These are phyloP conservation scores for Tetrapedia diversipes DNA, from an alignment of 2,888 invertebrate species.

Conservation along the genomic window DNA sequence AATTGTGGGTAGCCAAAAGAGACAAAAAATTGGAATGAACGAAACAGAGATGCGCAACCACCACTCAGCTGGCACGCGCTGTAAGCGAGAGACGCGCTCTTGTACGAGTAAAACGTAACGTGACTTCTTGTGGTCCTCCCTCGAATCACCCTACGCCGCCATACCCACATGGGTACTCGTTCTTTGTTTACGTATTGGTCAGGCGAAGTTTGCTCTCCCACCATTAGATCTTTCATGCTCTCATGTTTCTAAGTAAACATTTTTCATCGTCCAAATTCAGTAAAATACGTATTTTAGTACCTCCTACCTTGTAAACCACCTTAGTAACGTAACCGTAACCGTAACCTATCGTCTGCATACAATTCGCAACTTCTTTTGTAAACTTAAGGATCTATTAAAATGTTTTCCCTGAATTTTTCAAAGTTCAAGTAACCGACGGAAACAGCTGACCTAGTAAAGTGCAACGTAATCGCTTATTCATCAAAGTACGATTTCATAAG, in stretches of 20 bases:
- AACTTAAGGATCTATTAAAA: too few species aligned
- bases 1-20: neutral
- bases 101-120: neutral
- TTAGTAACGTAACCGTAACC: too few species aligned
- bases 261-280: too few species aligned
- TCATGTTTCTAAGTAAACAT: neutral
- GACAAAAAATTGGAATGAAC: neutral
- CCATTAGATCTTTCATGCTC: constrained; percentile 8
- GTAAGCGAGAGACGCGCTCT: constrained; percentile 24
- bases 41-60: neutral
- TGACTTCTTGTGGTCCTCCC: constrained; percentile 5
- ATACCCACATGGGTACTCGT: constrained; percentile 21
- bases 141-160: neutral
- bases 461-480: neutral
- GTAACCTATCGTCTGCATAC: too few species aligned
- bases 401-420: too few species aligned
- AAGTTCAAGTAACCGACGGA: too few species aligned
- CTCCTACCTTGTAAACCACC: too few species aligned
- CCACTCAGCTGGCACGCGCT: constrained; percentile 20
- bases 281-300: too few species aligned
- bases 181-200: constrained; percentile 39
- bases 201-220: constrained; percentile 28
- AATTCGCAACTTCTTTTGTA: too few species aligned
- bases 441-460: neutral
- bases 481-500: constrained; percentile 23